phyloP scores from a whole-genome alignment of 2,797 vertebrate species.

The Nyctalus aviator region DNA sequence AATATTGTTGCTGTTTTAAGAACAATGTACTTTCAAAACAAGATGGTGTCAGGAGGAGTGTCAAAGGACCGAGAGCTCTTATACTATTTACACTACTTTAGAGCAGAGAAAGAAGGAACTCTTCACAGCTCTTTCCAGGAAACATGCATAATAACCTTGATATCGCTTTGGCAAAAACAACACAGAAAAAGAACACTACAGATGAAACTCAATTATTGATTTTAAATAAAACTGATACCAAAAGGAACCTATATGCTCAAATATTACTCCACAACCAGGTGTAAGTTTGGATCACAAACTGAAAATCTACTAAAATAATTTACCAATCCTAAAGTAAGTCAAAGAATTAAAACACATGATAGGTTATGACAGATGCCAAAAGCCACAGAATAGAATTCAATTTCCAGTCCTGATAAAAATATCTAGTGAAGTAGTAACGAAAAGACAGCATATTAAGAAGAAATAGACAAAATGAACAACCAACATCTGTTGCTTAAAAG shows the following conservation, averaged over 20 bases:
- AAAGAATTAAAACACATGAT: conserved; percentile 7
- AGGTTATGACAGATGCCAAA: not conserved
- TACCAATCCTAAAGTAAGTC: not conserved
- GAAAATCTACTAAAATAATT: conserved; percentile 49
- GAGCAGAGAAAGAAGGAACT: conserved; percentile 22
- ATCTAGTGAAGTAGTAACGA: not conserved
- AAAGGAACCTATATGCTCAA: conserved; percentile 33
- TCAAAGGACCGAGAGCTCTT: conserved; percentile 24
- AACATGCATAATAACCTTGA: conserved; percentile 23
- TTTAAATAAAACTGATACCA: conserved; percentile 44
- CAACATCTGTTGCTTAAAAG: conserved; percentile 52
- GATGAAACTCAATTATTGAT: conserved; percentile 18
- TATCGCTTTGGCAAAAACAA: conserved; percentile 23
- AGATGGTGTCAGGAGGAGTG: conserved; percentile 1
- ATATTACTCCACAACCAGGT: not conserved
- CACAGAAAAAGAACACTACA: conserved; percentile 15
- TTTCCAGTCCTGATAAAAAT: not conserved
- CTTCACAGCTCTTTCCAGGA: conserved; percentile 5
- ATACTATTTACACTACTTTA: conserved; percentile 18
- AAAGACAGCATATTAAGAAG: conserved; percentile 27
- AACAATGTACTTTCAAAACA: not conserved
- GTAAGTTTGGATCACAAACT: conserved; percentile 17
- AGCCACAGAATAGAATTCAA: conserved; percentile 7
- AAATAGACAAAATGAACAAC: conserved; percentile 43
- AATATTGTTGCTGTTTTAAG: conserved; percentile 23